Evolutionary conservation across 2,888 invertebrate species (phyloP), one percentile per base, ranked within the genome.

Genomic region (Oscheius onirici): DNA sequence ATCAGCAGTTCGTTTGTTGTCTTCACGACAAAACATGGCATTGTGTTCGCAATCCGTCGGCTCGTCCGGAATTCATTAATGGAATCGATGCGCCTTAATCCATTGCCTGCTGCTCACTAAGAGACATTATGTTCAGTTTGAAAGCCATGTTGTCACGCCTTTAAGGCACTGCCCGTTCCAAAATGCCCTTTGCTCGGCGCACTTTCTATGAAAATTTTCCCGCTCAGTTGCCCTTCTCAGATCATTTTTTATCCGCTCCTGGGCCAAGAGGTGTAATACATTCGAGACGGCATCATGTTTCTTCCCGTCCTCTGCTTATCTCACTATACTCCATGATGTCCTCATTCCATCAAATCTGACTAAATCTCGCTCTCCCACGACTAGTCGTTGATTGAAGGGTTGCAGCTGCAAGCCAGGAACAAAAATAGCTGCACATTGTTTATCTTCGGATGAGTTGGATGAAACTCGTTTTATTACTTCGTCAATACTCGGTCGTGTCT

Each of bases 21-120:
- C 28, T 26, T 26, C 3, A 24, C 34, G 8, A 41, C 20, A 34
- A 3, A 17, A 58, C 20, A 17, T 40, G 24, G 34, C 46, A 63
- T 63, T 49, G 28, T 63, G 63, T 63, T 63, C 41, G 60, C 60
- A 63, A 63, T 63, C 46, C 63, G 13, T 6, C 63, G 11, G 49
- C 49, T 63, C 63, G 63, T 63, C 63, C 63, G 49, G 63, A 63
- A 63, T 63, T 63, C 63, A 63, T 63, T 63, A 63, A 49, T 46
- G 49, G 20, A 49, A 49, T 63, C 63, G 63, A 63, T 63, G 63
- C 63, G 63, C 49, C 63, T 63, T 63, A 63, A 63, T 63, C 63
- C 63, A 63, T 63, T 46, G 63, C 26, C 34, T 24, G 61, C 43
- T 17, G 61, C 63, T 49, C 63, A 63, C 63, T 63, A 63, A 63